Evolutionary conservation across 2,888 invertebrate species (phyloP), one percentile per base, ranked within the genome.

Genomic region (Deilephila porcellus): DNA sequence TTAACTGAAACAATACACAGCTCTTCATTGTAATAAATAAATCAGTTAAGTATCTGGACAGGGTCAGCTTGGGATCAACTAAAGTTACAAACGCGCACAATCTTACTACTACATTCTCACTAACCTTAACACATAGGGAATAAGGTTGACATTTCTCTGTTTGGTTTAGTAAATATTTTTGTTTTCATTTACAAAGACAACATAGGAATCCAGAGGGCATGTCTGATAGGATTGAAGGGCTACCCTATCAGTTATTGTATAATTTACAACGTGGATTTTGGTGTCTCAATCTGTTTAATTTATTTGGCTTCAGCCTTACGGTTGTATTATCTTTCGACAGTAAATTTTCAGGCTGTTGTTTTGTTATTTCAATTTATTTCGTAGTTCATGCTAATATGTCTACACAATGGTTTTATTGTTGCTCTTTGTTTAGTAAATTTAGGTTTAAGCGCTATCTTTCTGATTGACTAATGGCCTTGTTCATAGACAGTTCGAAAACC

Each of bases 11-110:
- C 73, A 73, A 60, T 70, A 73, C 37, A 34, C 52, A 67, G 72
- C 74, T 64, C 72, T 76, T 73, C 60, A 70, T 34, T 45, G 37
- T 73, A 72, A 74, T 74, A 63, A 74, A 76, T 74, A 74, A 76
- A 73, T 75, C 73, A 73, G 60, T 74, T 70, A 52, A 75, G 73
- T 70, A 74, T 75, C 74, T 64, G 67, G 74, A 75, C 70, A 71
- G 73, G 71, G 72, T 74, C 71, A 64, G 72, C 60, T 73, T 70
- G 56, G 53, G 63, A 53, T 73, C 56, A 71, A 63, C 73, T 74
- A 74, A 76, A 67, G 64, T 60, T 60, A 25, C 11, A 56, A 29
- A 4, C 32, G 11, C 59, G 34, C 11, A 60, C 67, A 71, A 71
- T 62, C 5, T 70, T 70, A 56, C 53, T 14, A 25, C 3, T 17